A percentile compares a stretch with the other conserved stretches of the same genome.
Evolutionary conservation across 1,140 invertebrate species (phyloP).

Genomic region (Papilio xuthus): DNA sequence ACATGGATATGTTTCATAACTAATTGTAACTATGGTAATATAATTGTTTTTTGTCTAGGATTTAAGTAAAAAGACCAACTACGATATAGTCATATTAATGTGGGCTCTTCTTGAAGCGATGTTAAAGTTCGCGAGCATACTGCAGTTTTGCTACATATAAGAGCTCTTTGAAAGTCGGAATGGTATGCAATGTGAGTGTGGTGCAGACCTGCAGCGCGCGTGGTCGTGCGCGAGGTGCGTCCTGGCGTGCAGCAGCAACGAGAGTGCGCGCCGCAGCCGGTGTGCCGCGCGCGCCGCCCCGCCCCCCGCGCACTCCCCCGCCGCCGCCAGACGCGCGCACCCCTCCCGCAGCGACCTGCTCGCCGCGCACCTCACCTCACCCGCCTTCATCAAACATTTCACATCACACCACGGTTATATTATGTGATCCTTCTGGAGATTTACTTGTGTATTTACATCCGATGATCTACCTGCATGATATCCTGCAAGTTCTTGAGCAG

Average conservation of each 20-base stretch:
- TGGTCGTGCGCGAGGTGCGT: conserved; percentile 70
- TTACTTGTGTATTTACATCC: too few species aligned
- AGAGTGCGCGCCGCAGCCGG: conserved; percentile 63
- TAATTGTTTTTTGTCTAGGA: too few species aligned
- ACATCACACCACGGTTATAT: background rate
- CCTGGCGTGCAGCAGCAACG: conserved; percentile 66
- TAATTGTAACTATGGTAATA: too few species aligned
- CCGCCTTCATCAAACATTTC: conserved; percentile 39
- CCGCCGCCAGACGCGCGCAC: conserved; percentile 58
- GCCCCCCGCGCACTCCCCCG: conserved; percentile 66
- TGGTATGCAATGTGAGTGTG: background rate
- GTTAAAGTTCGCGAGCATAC: too few species aligned
- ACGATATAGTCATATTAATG: too few species aligned
- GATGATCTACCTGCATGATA: conserved; percentile 86
- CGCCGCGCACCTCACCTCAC: conserved; percentile 51
- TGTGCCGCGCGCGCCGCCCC: conserved; percentile 67
- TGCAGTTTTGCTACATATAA: too few species aligned
- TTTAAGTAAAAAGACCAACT: too few species aligned
- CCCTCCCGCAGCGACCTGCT: conserved; percentile 57
- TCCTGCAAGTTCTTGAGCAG: conserved; percentile 92
- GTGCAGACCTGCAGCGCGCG: conserved; percentile 63
- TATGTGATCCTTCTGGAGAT: too few species aligned
- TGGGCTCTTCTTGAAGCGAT: too few species aligned
- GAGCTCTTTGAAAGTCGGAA: too few species aligned
- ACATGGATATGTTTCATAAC: too few species aligned